A percentile compares a stretch with the other conserved stretches of the same genome.
Evolutionary conservation across 1,140 invertebrate species (phyloP).

Genomic region (Cheumatopsyche charites): DNA sequence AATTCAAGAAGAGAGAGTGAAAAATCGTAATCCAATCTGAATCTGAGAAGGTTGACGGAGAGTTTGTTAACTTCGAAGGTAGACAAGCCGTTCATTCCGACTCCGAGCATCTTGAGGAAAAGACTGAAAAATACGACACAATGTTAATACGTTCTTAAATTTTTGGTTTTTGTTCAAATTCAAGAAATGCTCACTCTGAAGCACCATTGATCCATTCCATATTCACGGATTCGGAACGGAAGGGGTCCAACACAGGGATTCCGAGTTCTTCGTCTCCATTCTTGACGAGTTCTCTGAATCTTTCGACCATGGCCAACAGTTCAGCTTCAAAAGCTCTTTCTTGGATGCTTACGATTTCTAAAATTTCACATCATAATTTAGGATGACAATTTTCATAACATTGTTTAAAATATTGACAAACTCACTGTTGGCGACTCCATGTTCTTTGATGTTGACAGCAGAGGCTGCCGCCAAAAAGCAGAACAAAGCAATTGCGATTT

Average conservation of each 20-base stretch:
- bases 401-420: background rate
- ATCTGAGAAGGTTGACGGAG: conserved; percentile 29
- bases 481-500: background rate
- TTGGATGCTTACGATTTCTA: background rate
- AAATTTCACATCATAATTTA: no score
- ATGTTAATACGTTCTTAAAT: background rate
- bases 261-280: conserved; percentile 29
- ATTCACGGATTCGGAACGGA: background rate
- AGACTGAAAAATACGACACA: conserved; percentile 8
- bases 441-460: background rate
- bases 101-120: conserved; percentile 14
- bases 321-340: conserved; percentile 18
- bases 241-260: conserved; percentile 40
- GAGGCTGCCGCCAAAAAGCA: background rate
- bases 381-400: no score
- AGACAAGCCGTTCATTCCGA: no score
- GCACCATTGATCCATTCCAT: background rate
- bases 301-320: conserved; percentile 30
- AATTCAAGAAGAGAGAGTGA: conserved; percentile 25
- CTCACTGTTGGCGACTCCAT: background rate
- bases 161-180: background rate
- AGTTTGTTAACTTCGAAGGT: conserved; percentile 35
- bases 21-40: conserved; percentile 38
- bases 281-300: conserved; percentile 25
- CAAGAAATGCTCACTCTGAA: background rate